Evolutionary conservation across 2,888 invertebrate species (phyloP).

Genomic region (Drosophila tripunctata): DNA sequence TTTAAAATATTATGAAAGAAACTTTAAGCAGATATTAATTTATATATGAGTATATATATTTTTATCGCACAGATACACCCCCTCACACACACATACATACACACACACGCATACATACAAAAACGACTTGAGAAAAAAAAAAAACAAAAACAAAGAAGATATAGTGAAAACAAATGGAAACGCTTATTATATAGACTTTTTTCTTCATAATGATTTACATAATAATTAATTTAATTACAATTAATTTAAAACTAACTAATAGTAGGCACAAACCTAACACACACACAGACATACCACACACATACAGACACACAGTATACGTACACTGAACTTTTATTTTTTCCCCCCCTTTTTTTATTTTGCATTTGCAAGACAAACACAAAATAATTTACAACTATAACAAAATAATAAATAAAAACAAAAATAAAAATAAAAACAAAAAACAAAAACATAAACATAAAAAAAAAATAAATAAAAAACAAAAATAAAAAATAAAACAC

Average conservation of each 20-base stretch:
- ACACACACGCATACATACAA: background rate
- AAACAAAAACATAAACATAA: background rate
- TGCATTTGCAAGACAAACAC: slow-evolving; percentile 1
- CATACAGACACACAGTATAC: slow-evolving; percentile 16
- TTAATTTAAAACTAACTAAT: slow-evolving; percentile 39
- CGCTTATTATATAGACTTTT: slow-evolving; percentile 73
- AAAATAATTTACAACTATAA: no score
- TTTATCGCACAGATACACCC: background rate
- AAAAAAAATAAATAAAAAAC: no score
- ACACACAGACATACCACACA: slow-evolving; percentile 1
- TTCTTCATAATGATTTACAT: slow-evolving; percentile 62
- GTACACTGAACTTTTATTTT: slow-evolving; percentile 15
- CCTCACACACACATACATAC: background rate
- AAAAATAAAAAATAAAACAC: background rate
- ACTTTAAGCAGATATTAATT: background rate
- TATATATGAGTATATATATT: background rate
- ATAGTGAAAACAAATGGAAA: slow-evolving; percentile 68
- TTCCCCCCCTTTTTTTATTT: background rate
- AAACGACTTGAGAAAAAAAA: slow-evolving; percentile 13
- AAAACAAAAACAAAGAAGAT: slow-evolving; percentile 42
- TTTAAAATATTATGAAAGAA: background rate
- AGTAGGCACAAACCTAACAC: slow-evolving; percentile 18
- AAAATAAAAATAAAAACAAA: background rate
- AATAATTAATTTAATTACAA: slow-evolving; percentile 51
- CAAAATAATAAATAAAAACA: background rate